Evolutionary conservation across 2,113 vertebrate genomes (phyloP).

Genomic region (Percopsis transmontana): DNA sequence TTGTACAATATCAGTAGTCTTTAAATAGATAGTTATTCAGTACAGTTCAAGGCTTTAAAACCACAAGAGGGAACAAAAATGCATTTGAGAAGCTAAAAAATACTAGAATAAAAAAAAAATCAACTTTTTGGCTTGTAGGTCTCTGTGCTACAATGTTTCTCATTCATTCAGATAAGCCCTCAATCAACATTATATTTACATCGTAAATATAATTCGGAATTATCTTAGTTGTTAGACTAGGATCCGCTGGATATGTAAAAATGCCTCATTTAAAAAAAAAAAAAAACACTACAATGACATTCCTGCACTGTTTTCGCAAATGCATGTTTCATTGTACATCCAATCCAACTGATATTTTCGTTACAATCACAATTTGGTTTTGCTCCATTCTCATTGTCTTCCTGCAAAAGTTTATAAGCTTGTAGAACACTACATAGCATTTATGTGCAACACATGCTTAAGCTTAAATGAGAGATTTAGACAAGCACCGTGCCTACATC

Average conservation of each 20-base stretch:
- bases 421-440: neutral
- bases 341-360: neutral
- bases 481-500: neutral
- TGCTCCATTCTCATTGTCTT: neutral
- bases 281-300: neutral
- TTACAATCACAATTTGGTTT: slow-evolving; percentile 2
- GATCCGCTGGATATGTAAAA: too few species aligned
- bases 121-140: slow-evolving; percentile 68
- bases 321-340: neutral
- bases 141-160: slow-evolving; percentile 14
- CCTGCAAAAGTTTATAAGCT: neutral
- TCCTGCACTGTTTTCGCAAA: neutral
- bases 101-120: slow-evolving; percentile 44
- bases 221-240: too few species aligned
- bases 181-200: slow-evolving; percentile 2
- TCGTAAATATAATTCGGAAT: too few species aligned
- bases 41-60: slow-evolving; percentile 48
- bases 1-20: slow-evolving; percentile 66
- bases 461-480: neutral
- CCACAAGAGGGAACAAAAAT: slow-evolving; percentile 37
- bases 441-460: neutral
- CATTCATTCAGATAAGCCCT: neutral
- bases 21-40: slow-evolving; percentile 55
- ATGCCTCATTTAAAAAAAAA: neutral
- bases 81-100: slow-evolving; percentile 9